These are phyloP conservation scores for Nothoprocta pentlandii DNA, from an alignment of 2,113 vertebrate species.

Conservation along the genomic window DNA sequence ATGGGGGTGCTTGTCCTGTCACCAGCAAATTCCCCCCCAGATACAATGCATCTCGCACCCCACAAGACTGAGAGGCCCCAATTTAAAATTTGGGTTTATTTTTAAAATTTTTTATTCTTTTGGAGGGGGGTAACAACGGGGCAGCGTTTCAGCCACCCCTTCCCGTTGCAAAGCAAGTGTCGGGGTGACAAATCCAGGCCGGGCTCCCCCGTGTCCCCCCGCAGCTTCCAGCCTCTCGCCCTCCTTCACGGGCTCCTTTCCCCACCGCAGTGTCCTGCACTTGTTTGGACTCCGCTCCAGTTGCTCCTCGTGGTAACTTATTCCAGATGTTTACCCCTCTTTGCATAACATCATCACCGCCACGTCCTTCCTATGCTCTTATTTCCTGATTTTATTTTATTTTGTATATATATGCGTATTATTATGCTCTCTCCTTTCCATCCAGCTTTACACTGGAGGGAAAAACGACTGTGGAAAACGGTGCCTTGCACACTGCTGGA, in stretches of 20 bases:
- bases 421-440: neutral
- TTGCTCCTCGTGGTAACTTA: neutral
- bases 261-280: slow-evolving; percentile 16
- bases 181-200: too few species aligned
- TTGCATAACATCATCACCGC: neutral
- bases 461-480: neutral
- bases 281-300: slow-evolving; percentile 24
- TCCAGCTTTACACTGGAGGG: fast-evolving
- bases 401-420: neutral
- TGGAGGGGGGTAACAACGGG: too few species aligned
- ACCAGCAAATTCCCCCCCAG: too few species aligned
- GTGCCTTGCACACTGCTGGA: neutral
- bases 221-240: neutral
- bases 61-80: too few species aligned
- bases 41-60: too few species aligned
- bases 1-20: too few species aligned
- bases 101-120: too few species aligned
- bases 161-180: too few species aligned
- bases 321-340: slow-evolving; percentile 62
- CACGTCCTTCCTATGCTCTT: neutral
- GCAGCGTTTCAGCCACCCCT: too few species aligned
- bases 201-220: too few species aligned
- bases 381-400: neutral
- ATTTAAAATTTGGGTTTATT: too few species aligned
- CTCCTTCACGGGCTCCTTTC: neutral